Evolutionary conservation across 2,797 vertebrate species (phyloP).

Genomic region (Labroides dimidiatus): DNA sequence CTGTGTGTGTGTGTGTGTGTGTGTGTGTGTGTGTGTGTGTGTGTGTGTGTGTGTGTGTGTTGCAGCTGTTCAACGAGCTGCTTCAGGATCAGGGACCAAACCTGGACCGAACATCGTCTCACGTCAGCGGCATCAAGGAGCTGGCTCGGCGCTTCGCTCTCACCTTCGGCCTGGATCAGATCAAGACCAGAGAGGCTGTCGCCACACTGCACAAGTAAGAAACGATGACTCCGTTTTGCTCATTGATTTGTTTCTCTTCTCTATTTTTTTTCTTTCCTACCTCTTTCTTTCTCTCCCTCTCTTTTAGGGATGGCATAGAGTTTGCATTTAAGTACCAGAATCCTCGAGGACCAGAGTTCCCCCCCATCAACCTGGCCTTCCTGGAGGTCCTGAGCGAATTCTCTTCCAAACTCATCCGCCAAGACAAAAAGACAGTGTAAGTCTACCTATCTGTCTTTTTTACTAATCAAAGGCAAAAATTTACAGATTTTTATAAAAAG

Average conservation of each 20-base stretch:
- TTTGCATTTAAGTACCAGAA: slow-evolving; percentile 99
- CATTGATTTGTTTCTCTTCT: background rate
- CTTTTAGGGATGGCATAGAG: slow-evolving; percentile 95
- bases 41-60: slow-evolving; percentile 1
- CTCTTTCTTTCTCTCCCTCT: slow-evolving; percentile 20
- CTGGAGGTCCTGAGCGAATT: slow-evolving; percentile 98
- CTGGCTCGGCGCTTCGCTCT: slow-evolving; percentile 97
- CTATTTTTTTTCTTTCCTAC: background rate
- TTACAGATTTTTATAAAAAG: too few relatives aligned
- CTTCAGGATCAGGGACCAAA: slow-evolving; percentile 98
- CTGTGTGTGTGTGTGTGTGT: background rate
- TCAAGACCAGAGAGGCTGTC: slow-evolving; percentile 98
- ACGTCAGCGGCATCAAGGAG: slow-evolving; percentile 98
- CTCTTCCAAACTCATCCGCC: slow-evolving; percentile 97
- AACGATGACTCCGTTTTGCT: slow-evolving; percentile 58
- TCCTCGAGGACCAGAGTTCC: slow-evolving; percentile 95
- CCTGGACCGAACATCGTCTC: slow-evolving; percentile 96
- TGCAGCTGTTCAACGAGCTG: slow-evolving; percentile 97
- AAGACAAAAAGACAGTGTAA: slow-evolving; percentile 99
- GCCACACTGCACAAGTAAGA: slow-evolving; percentile 99
- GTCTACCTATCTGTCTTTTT: slow-evolving; percentile 54
- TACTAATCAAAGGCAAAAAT: too few relatives aligned
- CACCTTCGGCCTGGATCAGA: slow-evolving; percentile 98
- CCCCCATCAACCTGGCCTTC: slow-evolving; percentile 96
- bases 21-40: slow-evolving; percentile 2